These are phyloP conservation scores for Andrena camellia DNA, from an alignment of 2,888 invertebrate species.

Conservation along the genomic window DNA sequence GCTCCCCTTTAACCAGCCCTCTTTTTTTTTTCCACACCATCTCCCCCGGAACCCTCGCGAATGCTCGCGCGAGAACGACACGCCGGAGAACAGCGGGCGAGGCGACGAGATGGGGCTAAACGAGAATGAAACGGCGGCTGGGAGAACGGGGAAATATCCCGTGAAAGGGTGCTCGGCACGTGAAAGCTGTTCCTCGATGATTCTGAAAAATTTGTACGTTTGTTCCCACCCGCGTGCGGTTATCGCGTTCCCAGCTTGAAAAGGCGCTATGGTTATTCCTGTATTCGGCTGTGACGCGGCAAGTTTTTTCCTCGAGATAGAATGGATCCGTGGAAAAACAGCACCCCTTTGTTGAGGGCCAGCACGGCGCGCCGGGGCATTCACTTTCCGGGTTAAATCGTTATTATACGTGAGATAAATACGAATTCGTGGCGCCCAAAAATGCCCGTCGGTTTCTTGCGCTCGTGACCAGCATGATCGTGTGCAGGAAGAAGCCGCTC, in stretches of 20 bases:
- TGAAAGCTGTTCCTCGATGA: conserved; percentile 30
- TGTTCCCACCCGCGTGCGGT: background rate
- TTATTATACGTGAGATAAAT: conserved; percentile 27
- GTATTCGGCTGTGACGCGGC: conserved; percentile 20
- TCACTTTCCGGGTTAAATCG: conserved; percentile 17
- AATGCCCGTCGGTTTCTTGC: background rate
- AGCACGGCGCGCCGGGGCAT: background rate
- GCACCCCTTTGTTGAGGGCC: conserved; percentile 16
- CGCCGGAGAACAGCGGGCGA: background rate
- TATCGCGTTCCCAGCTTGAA: conserved; percentile 18
- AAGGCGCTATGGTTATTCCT: background rate
- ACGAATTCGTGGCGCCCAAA: conserved; percentile 6
- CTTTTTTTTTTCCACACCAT: background rate
- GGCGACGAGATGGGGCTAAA: conserved; percentile 38
- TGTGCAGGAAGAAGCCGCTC: background rate
- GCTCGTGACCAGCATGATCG: conserved; percentile 4
- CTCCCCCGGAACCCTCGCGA: background rate
- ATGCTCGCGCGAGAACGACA: conserved; percentile 36
- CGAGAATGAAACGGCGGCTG: background rate
- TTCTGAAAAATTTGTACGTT: conserved; percentile 43
- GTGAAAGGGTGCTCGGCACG: conserved; percentile 1
- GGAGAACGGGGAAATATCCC: conserved; percentile 2
- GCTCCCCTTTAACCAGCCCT: background rate
- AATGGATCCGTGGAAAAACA: background rate
- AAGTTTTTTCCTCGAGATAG: background rate